These are phyloP conservation scores for Thumatha senex DNA, from an alignment of 2,888 invertebrate genomes.

Conservation along the genomic window DNA sequence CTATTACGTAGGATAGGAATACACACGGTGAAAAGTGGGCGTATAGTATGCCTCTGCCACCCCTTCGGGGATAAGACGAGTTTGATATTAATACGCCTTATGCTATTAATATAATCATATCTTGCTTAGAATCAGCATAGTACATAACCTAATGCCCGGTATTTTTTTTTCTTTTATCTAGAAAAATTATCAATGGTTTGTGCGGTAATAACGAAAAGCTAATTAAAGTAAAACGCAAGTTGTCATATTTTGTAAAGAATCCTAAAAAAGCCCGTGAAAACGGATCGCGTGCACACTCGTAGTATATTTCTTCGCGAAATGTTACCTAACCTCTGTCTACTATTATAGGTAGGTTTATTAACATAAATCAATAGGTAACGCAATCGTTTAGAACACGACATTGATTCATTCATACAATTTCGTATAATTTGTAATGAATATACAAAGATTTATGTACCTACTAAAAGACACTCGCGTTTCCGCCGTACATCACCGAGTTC, in stretches of 20 bases:
- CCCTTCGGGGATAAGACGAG: too few species aligned
- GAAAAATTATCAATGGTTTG: too few species aligned
- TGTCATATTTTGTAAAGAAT: conserved; percentile 7
- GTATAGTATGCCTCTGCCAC: too few species aligned
- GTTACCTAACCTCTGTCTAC: conserved; percentile 28
- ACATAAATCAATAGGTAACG: conserved; percentile 59
- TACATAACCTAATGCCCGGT: too few species aligned
- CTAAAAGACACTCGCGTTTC: background rate
- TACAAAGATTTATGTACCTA: background rate
- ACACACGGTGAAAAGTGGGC: too few species aligned
- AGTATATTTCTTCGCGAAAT: conserved; percentile 53
- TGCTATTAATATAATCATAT: too few species aligned
- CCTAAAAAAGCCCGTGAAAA: conserved; percentile 24
- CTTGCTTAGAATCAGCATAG: too few species aligned
- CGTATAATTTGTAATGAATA: background rate
- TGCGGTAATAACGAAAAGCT: background rate
- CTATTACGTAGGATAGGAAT: too few species aligned
- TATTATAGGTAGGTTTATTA: conserved; percentile 47
- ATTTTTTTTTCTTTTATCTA: too few species aligned
- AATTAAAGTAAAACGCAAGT: background rate
- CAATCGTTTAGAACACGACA: conserved; percentile 28
- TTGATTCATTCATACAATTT: conserved; percentile 26
- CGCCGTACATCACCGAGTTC: background rate
- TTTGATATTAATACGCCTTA: too few species aligned
- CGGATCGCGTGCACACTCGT: conserved; percentile 53